Conservation (phyloP, 2,888 invertebrate species). For the Brenthis ino region DNA sequence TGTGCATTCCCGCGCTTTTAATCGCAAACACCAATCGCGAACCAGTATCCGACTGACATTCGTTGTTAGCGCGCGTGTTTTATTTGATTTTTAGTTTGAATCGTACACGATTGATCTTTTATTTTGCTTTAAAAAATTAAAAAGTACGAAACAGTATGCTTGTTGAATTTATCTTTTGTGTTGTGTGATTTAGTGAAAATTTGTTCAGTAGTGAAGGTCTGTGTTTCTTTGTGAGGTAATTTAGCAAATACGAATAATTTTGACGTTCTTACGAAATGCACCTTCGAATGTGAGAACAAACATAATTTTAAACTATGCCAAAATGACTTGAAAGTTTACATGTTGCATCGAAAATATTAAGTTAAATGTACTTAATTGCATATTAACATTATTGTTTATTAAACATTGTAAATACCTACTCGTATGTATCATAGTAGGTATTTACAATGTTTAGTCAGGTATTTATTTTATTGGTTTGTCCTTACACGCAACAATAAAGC, state of each 20-base stretch:
- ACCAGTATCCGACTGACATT: constrained; percentile 60
- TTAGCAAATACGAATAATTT: constrained; percentile 54
- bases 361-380: too few relatives aligned
- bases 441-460: too few relatives aligned
- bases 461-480: too few relatives aligned
- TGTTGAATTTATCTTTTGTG: constrained; percentile 17
- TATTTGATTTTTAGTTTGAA: constrained; percentile 42
- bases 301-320: constrained; percentile 5
- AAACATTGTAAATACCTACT: too few relatives aligned
- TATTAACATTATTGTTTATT: too few relatives aligned
- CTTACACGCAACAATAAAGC: too few relatives aligned
- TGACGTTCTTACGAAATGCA: constrained; percentile 55
- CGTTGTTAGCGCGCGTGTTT: constrained; percentile 61
- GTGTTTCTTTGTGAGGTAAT: constrained; percentile 53
- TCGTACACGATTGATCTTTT: constrained; percentile 25
- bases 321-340: not conserved
- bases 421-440: too few relatives aligned
- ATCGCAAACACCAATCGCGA: constrained; percentile 55
- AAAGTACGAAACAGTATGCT: constrained; percentile 11
- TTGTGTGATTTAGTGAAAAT: constrained; percentile 27
- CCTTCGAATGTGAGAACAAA: constrained; percentile 47
- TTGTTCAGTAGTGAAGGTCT: constrained; percentile 51
- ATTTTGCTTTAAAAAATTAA: constrained; percentile 24
- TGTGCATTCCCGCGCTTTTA: constrained; percentile 64
- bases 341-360: not conserved